Evolutionary conservation across 2,888 invertebrate genomes (phyloP), one percentile per base, ranked within the genome.

Genomic region (Cyrtodaria siliqua): DNA sequence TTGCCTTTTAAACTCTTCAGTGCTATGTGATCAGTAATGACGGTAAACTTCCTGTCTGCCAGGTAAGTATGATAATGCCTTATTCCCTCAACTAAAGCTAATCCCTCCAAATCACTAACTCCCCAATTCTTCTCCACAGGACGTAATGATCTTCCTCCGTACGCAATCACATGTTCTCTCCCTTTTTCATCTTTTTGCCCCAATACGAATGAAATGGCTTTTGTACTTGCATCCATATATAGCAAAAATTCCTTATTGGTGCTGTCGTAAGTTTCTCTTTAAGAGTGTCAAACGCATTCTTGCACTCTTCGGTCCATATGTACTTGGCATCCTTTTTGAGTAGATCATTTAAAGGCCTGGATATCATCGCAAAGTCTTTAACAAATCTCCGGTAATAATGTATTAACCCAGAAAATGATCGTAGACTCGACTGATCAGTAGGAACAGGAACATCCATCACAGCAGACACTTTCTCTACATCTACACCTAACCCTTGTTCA

Each of bases 21-120:
- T 33, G 77, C 67, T 3, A 55, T 59, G 53, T 84, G 82, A 59
- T 86, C 83, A 3, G 85, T 85, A 33, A 64, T 49, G 2, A 80
- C 74, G 59, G n/a, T 66, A 56, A 85, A 85, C 2, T 68, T 40
- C 9, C 61, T 59, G 29, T 71, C 42, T n/a, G 79, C 52, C n/a
- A 85, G 53, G 50, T 80, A 86, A 18, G 66, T 61, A 4, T 70
- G 60, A 49, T 77, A 84, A 12, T 67, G 49, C 29, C 74, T 72
- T 16, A 86, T 60, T 23, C 79, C 83, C 52, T 78, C 71, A 1
- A 82, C 23, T 16, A 81, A 40, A 8, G 79, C 80, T 27, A 82
- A 29, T 33, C 70, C 64, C 62, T 84, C 84, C 50, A 66, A 68
- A 40, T 85, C 76, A 12, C 79, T 70, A 9, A 77, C 73, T 12